These are phyloP conservation scores for Cochlearius cochlearius DNA, from an alignment of 2,113 vertebrate species.

Conservation along the genomic window DNA sequence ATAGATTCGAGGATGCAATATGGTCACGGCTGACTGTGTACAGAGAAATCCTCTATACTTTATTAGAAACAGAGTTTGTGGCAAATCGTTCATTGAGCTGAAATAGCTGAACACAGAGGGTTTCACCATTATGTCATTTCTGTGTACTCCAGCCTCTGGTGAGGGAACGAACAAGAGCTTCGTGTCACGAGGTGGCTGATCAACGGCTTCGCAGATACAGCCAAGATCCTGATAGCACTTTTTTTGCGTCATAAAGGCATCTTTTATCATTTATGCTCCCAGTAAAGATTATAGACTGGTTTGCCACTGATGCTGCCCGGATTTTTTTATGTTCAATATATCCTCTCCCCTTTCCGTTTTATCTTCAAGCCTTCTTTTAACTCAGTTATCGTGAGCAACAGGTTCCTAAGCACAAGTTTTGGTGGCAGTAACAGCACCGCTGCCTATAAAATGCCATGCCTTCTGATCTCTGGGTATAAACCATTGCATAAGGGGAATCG, in stretches of 20 bases:
- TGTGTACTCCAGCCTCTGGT: not conserved
- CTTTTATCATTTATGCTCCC: not conserved
- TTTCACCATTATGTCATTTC: not conserved
- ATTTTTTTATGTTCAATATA: not conserved
- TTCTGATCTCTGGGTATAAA: not conserved
- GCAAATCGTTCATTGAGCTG: not conserved
- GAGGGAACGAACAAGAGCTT: not conserved
- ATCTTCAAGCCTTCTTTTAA: not conserved
- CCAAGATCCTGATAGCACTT: not conserved
- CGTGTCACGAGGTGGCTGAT: not conserved
- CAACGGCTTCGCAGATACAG: not conserved
- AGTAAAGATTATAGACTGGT: not conserved
- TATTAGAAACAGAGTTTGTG: not conserved
- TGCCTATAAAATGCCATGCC: not conserved
- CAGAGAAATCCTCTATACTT: not conserved
- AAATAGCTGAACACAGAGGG: not conserved
- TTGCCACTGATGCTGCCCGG: not conserved
- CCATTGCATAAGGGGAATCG: not conserved
- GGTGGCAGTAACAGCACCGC: not conserved
- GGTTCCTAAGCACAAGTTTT: not conserved
- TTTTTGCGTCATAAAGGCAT: not conserved
- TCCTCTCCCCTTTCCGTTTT: not conserved
- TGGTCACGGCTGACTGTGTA: not conserved
- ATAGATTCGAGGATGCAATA: not conserved
- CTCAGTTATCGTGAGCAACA: not conserved